phyloP scores from a whole-genome alignment of 2,888 invertebrate species.

The Caenorhabditis sp. region DNA sequence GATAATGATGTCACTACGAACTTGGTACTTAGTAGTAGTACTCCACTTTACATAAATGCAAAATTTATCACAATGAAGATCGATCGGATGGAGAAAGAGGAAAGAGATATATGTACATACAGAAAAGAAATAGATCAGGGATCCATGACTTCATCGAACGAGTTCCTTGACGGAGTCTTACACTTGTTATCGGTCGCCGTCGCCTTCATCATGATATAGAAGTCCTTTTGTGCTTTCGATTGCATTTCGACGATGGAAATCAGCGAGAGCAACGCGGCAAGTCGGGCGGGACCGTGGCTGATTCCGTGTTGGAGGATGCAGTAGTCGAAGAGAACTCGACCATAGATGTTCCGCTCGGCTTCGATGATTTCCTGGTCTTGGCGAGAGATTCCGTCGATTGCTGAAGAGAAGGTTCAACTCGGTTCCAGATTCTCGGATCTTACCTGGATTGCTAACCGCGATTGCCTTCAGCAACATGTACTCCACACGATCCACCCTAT shows the following conservation, averaged over 20 bases:
- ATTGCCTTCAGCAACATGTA: constrained; percentile 46
- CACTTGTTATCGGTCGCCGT: not conserved
- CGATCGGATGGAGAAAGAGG: too few species aligned
- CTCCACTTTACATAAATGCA: too few species aligned
- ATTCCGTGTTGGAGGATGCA: constrained; percentile 36
- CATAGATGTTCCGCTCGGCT: constrained; percentile 30
- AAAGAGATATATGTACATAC: too few species aligned
- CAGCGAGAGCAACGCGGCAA: constrained; percentile 27
- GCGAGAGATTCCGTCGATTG: constrained; percentile 1
- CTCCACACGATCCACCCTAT: constrained; percentile 42
- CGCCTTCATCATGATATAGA: constrained; percentile 28
- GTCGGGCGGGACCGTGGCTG: constrained; percentile 23
- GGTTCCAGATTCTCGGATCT: too few species aligned
- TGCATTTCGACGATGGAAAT: constrained; percentile 31
- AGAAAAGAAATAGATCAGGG: not conserved
- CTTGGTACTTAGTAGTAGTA: not conserved
- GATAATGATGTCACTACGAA: constrained; percentile 15
- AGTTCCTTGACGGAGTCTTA: constrained; percentile 6
- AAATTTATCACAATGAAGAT: too few species aligned
- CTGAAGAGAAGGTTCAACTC: too few species aligned
- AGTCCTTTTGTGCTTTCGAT: constrained; percentile 42
- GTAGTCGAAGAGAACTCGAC: constrained; percentile 28
- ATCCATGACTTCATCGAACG: constrained; percentile 53
- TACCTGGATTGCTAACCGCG: constrained; percentile 22
- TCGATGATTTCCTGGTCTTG: constrained; percentile 31